Evolutionary conservation across 2,888 invertebrate species (phyloP).

Genomic region (Dastarcus helophoroides): DNA sequence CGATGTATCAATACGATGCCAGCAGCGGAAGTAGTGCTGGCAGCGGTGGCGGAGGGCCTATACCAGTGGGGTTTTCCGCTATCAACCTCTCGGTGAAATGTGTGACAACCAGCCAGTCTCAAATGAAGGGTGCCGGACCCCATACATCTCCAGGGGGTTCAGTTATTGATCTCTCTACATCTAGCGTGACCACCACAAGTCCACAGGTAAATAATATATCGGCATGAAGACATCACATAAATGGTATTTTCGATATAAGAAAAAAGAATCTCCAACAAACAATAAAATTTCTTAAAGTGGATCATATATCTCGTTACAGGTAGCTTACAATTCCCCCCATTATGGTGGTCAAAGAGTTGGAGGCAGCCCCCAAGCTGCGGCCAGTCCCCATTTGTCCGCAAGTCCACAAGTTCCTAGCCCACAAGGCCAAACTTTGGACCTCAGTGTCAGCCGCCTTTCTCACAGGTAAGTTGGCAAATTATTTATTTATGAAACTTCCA

Average conservation of each 20-base stretch:
- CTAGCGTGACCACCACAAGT: slow-evolving; percentile 72
- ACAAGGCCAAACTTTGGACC: slow-evolving; percentile 81
- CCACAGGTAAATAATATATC: slow-evolving; percentile 79
- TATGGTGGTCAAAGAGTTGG: slow-evolving; percentile 61
- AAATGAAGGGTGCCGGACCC: slow-evolving; percentile 49
- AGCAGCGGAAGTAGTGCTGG: too few relatives aligned
- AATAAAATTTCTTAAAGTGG: slow-evolving; percentile 5
- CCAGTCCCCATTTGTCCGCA: slow-evolving; percentile 72
- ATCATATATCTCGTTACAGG: slow-evolving; percentile 40
- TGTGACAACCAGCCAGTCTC: slow-evolving; percentile 57
- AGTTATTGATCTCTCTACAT: slow-evolving; percentile 77
- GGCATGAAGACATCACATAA: slow-evolving; percentile 11
- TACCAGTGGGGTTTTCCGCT: slow-evolving; percentile 66
- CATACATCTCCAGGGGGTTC: slow-evolving; percentile 67
- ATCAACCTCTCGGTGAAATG: slow-evolving; percentile 80
- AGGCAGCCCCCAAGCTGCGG: slow-evolving; percentile 75
- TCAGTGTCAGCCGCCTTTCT: slow-evolving; percentile 76
- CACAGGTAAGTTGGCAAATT: slow-evolving; percentile 50
- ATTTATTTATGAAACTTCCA: neutral
- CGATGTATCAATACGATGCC: slow-evolving; percentile 74
- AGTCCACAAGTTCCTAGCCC: slow-evolving; percentile 87
- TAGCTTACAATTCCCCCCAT: slow-evolving; percentile 65
- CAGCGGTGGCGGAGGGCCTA: slow-evolving; percentile 56
- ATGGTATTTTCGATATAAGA: too few relatives aligned
- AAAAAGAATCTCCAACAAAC: too few relatives aligned